A percentile compares a stretch with the other conserved stretches of the same genome.
Evolutionary conservation across 2,113 vertebrate genomes (phyloP).

Genomic region (Eulacestoma nigropectus): DNA sequence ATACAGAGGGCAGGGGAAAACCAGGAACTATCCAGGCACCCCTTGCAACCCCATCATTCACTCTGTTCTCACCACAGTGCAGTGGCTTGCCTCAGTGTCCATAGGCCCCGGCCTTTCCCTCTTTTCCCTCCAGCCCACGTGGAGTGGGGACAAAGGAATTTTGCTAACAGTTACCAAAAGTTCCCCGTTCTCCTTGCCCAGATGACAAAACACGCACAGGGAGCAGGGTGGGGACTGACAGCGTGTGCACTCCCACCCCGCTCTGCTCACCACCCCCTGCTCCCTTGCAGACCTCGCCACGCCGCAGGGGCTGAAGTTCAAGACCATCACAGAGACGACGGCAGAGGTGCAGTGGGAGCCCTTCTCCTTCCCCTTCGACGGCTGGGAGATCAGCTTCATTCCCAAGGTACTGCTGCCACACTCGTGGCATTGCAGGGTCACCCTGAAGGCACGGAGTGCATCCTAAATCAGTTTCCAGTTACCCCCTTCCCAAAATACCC

Average conservation of each 20-base stretch:
- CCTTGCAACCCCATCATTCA: background rate
- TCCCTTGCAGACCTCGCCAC: constrained; percentile 88
- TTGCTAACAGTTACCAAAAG: background rate
- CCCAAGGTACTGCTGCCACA: constrained; percentile 81
- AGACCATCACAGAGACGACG: constrained; percentile 92
- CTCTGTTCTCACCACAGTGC: fast-evolving
- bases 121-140: background rate
- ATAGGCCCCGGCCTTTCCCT: background rate
- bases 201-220: background rate
- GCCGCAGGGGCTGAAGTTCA: constrained; percentile 90
- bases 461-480: background rate
- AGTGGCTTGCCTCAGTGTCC: background rate
- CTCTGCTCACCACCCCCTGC: background rate
- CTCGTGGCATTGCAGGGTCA: fast-evolving
- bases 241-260: fast-evolving
- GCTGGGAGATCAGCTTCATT: constrained; percentile 99
- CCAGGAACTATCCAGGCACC: background rate
- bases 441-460: fast-evolving
- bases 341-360: constrained; percentile 96
- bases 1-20: background rate
- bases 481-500: background rate
- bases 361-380: constrained; percentile 90
- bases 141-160: background rate
- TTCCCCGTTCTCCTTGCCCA: background rate
- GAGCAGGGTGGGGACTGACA: background rate